Evolutionary conservation across 2,888 invertebrate genomes (phyloP), one percentile per base, ranked within the genome.

Genomic region (Caenorhabditis sinica): DNA sequence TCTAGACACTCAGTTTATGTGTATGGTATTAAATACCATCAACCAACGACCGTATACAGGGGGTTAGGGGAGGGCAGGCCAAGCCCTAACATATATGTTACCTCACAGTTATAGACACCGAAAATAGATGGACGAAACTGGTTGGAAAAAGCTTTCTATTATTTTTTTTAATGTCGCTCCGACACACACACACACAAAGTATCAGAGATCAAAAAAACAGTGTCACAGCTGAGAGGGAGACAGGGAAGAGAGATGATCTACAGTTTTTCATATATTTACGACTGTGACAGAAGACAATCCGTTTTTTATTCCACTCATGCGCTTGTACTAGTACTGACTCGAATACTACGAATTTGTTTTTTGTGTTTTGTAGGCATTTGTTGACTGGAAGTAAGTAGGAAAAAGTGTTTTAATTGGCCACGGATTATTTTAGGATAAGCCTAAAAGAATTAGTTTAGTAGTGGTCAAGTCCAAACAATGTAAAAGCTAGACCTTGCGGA

Each of bases 121-220:
- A 72, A 72, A 60, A 71, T 58, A 72, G 72, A 71, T 58, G 60
- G 72, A 72, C 23, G n/a, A 40, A 58, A 30, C 75, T 74, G 58
- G 75, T 66, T 66, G 36, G 36, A 60, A 51, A 45, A 56, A 51
- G n/a, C 49, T 23, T 43, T 43, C 30, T 43, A 25, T 23, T n/a
- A 3, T 30, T 36, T 56, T 36, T 28, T 17, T 15, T 33, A 33
- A 11, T 36, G 58, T 61, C 56, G 36, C 36, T 13, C n/a, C 33
- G 43, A 43, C 49, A 68, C 33, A 33, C 40, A 40, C 28, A 43
- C 49, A 68, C 33, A 33, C 40, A 40, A 77, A 61, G 72, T 72
- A 72, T 79, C 79, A 79, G 36, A 79, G 72, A 79, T 79, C 79
- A 72, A 79, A 79, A 79, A 79, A 79, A 79, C 79, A 79, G 77